A percentile compares a stretch with the other conserved stretches of the same genome.
Evolutionary conservation across 1,140 invertebrate species (phyloP).

Genomic region (Zaprionus inermis): DNA sequence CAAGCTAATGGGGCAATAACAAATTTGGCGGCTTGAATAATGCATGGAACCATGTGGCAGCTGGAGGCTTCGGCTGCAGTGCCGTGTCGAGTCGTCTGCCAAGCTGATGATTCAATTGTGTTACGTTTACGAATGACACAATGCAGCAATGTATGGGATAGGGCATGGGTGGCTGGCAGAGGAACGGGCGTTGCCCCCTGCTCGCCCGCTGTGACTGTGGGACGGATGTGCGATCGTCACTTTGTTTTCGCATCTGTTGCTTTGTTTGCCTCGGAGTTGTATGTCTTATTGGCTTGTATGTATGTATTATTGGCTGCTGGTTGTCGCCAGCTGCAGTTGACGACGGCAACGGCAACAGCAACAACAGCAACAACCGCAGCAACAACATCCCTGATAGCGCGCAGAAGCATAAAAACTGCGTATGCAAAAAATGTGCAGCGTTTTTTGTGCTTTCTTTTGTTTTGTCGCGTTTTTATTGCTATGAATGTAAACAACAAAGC

Average conservation of each 20-base stretch:
- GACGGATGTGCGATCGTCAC: not conserved
- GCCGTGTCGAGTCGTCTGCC: constrained; percentile 32
- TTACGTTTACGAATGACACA: not conserved
- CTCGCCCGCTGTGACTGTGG: not conserved
- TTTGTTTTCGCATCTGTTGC: constrained; percentile 35
- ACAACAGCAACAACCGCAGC: not conserved
- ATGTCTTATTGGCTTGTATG: no score
- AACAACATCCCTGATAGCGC: constrained; percentile 15
- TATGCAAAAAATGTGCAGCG: constrained; percentile 9
- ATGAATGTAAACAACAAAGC: constrained; percentile 21
- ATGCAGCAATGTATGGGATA: not conserved
- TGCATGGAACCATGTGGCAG: constrained; percentile 34
- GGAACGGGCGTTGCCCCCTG: not conserved
- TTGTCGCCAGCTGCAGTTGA: constrained; percentile 26
- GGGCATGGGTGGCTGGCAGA: not conserved
- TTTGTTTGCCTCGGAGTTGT: constrained; percentile 29
- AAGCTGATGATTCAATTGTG: constrained; percentile 47
- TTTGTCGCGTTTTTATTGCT: constrained; percentile 24
- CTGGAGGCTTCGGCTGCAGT: no score
- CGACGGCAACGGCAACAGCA: not conserved
- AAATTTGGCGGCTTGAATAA: constrained; percentile 43
- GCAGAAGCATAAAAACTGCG: constrained; percentile 39
- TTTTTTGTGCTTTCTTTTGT: not conserved
- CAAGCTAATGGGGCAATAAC: constrained; percentile 21
- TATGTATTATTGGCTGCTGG: constrained; percentile 46